These are phyloP conservation scores for Philaethria dido DNA, from an alignment of 2,888 invertebrate species.

Conservation along the genomic window DNA sequence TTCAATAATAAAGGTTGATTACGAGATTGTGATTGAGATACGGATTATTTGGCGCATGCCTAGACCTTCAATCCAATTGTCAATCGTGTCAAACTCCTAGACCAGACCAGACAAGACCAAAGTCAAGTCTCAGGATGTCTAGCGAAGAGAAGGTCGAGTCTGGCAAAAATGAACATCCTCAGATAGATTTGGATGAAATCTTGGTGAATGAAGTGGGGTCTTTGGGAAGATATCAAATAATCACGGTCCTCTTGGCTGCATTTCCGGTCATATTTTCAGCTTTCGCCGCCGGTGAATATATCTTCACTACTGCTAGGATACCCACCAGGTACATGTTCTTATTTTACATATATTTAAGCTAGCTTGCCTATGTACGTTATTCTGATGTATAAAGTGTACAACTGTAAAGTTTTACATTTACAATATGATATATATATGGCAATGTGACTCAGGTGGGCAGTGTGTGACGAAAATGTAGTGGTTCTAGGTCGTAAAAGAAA, in stretches of 20 bases:
- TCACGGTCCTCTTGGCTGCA: constrained; percentile 65
- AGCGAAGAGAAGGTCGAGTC: constrained; percentile 53
- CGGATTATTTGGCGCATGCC: background rate
- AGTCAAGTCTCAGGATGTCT: constrained; percentile 47
- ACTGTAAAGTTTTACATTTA: no score
- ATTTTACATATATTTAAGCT: background rate
- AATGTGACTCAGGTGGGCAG: no score
- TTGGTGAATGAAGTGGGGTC: constrained; percentile 70
- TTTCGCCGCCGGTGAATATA: constrained; percentile 73
- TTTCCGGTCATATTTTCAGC: constrained; percentile 74
- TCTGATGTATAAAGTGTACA: no score
- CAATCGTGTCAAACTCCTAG: background rate
- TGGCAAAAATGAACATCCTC: constrained; percentile 34
- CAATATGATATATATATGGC: no score
- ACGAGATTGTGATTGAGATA: constrained; percentile 10
- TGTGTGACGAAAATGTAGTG: no score
- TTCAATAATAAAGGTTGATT: constrained; percentile 22
- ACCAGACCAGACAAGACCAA: background rate
- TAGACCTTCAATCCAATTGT: background rate
- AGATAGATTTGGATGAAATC: constrained; percentile 68
- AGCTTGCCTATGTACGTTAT: no score
- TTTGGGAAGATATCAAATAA: constrained; percentile 71
- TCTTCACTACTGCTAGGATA: constrained; percentile 75
- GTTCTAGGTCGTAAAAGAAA: no score
- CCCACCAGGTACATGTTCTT: constrained; percentile 60